Evolutionary conservation across 2,888 invertebrate genomes (phyloP), one percentile per base, ranked within the genome.

Genomic region (Agrenia bidenticulata): DNA sequence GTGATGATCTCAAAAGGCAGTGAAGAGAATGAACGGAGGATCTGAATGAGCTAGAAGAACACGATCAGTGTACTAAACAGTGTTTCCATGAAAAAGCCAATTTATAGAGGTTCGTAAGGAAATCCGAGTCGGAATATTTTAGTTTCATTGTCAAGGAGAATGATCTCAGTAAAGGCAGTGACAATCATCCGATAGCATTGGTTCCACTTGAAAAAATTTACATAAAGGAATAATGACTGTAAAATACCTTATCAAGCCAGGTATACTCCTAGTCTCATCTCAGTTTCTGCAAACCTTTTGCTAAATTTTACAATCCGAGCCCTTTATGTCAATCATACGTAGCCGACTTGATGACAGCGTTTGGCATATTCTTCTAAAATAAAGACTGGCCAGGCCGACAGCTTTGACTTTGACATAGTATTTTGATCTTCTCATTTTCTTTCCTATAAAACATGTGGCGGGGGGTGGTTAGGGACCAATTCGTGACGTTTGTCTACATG

Each of bases 71-170:
- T 23, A 51, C 51, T 51, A 24, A 51, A 15, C 51, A 15, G 2
- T 9, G 24, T 21, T 23, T 51, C 5, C n/a, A 23, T 24, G 15
- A 13, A 24, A 7, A 17, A 15, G 24, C 13, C 21, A 11, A 51
- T 51, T 51, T 51, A 51, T 51, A 51, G 51, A 51, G 24, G 15
- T 5, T 45, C 7, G 24, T 24, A 23, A 7, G 51, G 51, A 51
- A 24, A 51, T 24, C 24, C 21, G 24, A 51, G 13, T 23, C 21
- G 24, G 19, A 5, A 7, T 17, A 5, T 51, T 51, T 39, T 15
- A 39, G 15, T 39, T 45, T 19, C 45, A 15, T 45, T 19, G 11
- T 32, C 5, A 32, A 32, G 32, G 32, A 32, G 32, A 32, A 11
- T 32, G 32, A 32, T 32, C 11, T 11, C 32, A 4, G 4, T 32